Conservation (phyloP, 2,113 vertebrate species). For the Glareola pratincola region DNA sequence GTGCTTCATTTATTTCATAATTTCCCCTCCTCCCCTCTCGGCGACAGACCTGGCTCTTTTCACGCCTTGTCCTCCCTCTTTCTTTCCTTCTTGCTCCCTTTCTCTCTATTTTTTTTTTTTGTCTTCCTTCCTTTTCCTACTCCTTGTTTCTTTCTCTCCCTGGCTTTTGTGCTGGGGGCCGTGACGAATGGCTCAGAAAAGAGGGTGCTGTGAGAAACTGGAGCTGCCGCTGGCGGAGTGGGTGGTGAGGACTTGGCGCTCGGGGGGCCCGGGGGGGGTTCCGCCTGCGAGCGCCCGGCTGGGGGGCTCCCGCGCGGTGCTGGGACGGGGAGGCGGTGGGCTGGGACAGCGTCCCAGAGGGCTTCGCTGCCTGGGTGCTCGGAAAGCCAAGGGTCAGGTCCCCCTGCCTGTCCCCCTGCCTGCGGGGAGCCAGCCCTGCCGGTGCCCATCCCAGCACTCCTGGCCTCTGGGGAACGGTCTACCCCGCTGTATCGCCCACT, state of each 20-base stretch:
- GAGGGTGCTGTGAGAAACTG: constrained; percentile 72
- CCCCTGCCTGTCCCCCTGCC: not conserved
- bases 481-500: fast-evolving
- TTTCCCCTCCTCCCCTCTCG: constrained; percentile 18
- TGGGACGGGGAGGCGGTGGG: not conserved
- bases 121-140: constrained; percentile 64
- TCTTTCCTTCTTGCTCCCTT: constrained; percentile 46
- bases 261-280: not conserved
- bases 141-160: constrained; percentile 58
- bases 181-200: constrained; percentile 69
- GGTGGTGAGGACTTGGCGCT: constrained; percentile 40
- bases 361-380: not conserved
- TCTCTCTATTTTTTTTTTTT: not conserved
- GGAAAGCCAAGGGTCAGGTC: not conserved
- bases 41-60: constrained; percentile 50
- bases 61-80: constrained; percentile 36
- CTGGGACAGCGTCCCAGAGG: not conserved
- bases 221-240: constrained; percentile 35
- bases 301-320: not conserved
- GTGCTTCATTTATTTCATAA: constrained; percentile 64
- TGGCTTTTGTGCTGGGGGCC: constrained; percentile 50
- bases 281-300: not conserved
- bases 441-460: not conserved
- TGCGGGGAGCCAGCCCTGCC: not conserved
- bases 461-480: not conserved